A percentile compares a stretch with the other conserved stretches of the same genome.
Evolutionary conservation across 2,113 vertebrate species (phyloP).

Genomic region (Penelope pileata): DNA sequence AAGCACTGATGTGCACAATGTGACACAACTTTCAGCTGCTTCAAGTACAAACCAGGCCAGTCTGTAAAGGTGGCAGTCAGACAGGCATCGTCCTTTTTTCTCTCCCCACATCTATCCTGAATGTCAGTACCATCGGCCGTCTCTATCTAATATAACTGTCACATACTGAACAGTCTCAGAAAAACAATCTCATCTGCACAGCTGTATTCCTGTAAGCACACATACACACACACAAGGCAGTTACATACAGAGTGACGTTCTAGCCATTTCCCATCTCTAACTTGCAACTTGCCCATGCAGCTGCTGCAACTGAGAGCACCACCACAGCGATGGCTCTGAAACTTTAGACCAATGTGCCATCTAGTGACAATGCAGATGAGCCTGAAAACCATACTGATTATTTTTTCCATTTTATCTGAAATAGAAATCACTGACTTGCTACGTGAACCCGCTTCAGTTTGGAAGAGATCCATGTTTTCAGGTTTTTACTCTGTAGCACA

Average conservation of each 20-base stretch:
- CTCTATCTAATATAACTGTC: background rate
- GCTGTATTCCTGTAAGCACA: background rate
- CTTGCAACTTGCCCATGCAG: background rate
- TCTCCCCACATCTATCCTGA: background rate
- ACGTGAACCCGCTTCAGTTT: background rate
- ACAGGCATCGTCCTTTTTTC: background rate
- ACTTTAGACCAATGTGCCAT: constrained; percentile 56
- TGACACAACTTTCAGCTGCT: background rate
- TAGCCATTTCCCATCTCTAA: background rate
- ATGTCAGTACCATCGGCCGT: background rate
- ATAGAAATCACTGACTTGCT: background rate
- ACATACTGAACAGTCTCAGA: background rate
- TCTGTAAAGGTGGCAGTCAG: fast-evolving
- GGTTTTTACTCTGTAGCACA: background rate
- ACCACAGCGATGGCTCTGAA: background rate
- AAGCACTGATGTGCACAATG: background rate
- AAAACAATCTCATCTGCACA: background rate
- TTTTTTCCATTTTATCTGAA: background rate
- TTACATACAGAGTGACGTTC: background rate
- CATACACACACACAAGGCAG: background rate
- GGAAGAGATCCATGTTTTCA: background rate
- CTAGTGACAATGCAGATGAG: constrained; percentile 43
- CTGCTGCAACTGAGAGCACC: background rate
- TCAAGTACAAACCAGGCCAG: background rate
- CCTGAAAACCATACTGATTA: background rate